Evolutionary conservation across 2,113 vertebrate genomes (phyloP).

Genomic region (Pandion haliaetus): DNA sequence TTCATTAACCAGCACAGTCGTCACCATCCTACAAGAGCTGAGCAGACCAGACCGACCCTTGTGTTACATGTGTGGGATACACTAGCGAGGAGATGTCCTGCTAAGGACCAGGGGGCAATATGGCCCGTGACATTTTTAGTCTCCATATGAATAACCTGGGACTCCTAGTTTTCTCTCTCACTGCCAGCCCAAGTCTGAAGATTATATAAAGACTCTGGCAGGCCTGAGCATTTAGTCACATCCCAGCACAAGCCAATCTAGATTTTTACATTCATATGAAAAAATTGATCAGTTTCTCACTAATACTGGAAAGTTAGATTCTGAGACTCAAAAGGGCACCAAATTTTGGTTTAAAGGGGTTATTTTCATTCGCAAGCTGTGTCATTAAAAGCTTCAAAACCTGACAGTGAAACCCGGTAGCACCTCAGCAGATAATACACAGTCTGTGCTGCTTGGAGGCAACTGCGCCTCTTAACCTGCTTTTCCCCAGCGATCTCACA

Average conservation of each 20-base stretch:
- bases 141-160: background rate
- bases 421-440: background rate
- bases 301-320: background rate
- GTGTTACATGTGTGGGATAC: rapidly evolving
- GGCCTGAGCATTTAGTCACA: background rate
- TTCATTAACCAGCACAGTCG: background rate
- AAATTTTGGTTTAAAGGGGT: background rate
- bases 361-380: background rate
- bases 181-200: background rate
- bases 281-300: background rate
- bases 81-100: background rate
- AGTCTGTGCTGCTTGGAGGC: background rate
- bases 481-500: background rate
- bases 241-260: background rate
- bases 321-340: background rate
- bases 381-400: background rate
- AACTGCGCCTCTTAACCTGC: background rate
- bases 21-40: background rate
- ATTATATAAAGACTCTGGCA: background rate
- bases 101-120: background rate
- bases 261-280: background rate
- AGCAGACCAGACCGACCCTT: rapidly evolving
- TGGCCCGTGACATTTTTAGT: background rate
- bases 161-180: background rate
- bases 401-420: background rate